Evolutionary conservation across 2,888 invertebrate genomes (phyloP).

Genomic region (Nephrotoma appendiculata): DNA sequence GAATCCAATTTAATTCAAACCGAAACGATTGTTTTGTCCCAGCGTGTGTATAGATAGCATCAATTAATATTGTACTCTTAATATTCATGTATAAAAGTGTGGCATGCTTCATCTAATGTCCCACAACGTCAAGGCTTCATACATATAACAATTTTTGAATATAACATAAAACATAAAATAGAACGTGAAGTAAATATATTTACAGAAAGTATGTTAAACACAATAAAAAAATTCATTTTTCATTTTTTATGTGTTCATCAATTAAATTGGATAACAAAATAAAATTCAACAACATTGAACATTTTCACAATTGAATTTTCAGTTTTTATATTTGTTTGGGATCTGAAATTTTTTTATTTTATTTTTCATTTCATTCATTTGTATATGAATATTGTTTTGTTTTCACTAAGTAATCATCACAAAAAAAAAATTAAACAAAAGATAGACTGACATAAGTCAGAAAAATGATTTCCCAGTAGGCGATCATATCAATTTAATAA

Average conservation of each 20-base stretch:
- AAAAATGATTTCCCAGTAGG: not conserved
- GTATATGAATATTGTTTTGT: not conserved
- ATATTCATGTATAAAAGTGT: no score
- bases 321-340: no score
- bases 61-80: no score
- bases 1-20: no score
- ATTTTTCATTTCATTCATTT: not conserved
- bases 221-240: not conserved
- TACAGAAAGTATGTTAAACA: not conserved
- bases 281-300: not conserved
- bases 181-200: not conserved
- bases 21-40: no score
- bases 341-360: not conserved
- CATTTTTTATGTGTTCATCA: not conserved
- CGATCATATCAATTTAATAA: not conserved
- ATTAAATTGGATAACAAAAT: not conserved
- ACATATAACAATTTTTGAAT: no score
- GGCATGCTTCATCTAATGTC: no score
- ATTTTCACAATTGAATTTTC: not conserved
- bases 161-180: no score
- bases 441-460: not conserved
- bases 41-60: no score
- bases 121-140: no score
- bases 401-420: not conserved
- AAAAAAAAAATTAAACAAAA: not conserved